A percentile compares a stretch with the other conserved stretches of the same genome.
phyloP scores from a whole-genome alignment of 2,113 vertebrate genomes.

The Eulemur rufifrons region DNA sequence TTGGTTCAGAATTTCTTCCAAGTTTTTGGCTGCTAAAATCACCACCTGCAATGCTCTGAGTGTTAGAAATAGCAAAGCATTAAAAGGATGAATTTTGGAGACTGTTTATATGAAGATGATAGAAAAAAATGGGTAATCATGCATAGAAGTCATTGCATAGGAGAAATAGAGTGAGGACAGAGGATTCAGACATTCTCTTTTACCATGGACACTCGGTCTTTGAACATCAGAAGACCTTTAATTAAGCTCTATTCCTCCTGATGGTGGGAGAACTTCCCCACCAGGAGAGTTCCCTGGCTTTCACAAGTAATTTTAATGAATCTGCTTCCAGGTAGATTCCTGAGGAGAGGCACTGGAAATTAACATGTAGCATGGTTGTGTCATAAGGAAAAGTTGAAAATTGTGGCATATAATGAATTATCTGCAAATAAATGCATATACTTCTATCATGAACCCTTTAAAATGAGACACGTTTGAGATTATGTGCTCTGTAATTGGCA shows the following conservation, averaged over 20 bases:
- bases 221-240: conserved; percentile 81
- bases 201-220: conserved; percentile 77
- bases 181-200: conserved; percentile 72
- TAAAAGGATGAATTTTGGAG: background rate
- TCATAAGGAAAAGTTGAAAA: conserved; percentile 64
- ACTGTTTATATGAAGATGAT: background rate
- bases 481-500: background rate
- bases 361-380: conserved; percentile 36
- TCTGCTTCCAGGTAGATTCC: conserved; percentile 75
- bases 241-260: conserved; percentile 77
- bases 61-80: background rate
- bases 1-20: background rate
- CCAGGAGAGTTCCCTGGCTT: conserved; percentile 72
- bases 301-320: conserved; percentile 81
- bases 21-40: conserved; percentile 5
- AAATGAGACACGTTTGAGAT: background rate
- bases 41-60: background rate
- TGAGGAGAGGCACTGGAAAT: conserved; percentile 73
- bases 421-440: conserved; percentile 59
- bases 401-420: conserved; percentile 23
- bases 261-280: conserved; percentile 72
- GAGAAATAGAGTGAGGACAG: conserved; percentile 58
- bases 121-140: background rate
- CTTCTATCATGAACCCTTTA: background rate
- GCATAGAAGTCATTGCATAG: background rate